Base-by-base conservation (phyloP, 30 jellyfish, hydroid and myxozoan species). In the Calvadosia cruxmelitensis region DNA sequence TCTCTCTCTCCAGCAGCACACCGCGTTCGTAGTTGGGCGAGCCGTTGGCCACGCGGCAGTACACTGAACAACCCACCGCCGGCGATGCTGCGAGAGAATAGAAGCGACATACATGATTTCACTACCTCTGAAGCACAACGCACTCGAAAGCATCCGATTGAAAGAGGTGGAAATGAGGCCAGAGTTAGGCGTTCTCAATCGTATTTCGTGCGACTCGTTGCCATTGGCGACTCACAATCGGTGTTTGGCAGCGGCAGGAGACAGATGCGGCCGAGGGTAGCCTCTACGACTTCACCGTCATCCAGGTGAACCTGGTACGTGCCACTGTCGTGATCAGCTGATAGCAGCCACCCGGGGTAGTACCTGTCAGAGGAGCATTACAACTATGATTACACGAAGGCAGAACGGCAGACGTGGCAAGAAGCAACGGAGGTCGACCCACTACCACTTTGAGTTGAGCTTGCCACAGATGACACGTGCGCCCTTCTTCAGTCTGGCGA, bases 271-370 rank as follows among this genome's bases (percentile, higher is more conserved):
- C 84, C 93, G 42, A 81, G 28, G 2, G 79, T 83, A 49, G 81
- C 98, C 31, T 80, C 93, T 68, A 63, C 69, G 15, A 92, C 75
- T 27, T 71, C 81, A 1, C 95, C 98, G 66, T 89, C 98, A 24
- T 89, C 98, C 67, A 81, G 81, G 31, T 69, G 72, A n/a, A 89
- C 87, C 33, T 73, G 72, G 49, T 89, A 89, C 29, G 64, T 53
- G 26, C 86, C 78, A 13, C 52, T 51, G 49, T 78, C 53, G 61
- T 92, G 79, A 77, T 81, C 84, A 10, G 78, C 71, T 64, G 78
- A 53, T 23, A 63, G 77, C 33, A 89, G 78, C 52, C 75, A 57
- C 7, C 95, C 98, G 20, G 98, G 98, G 50, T 76, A 84, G 66
- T 75, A 89, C 24, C 98, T 78, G 36, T 73, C 64, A 27, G 79